A percentile compares a stretch with the other conserved stretches of the same genome.
Evolutionary conservation across 2,797 vertebrate genomes (phyloP).

Genomic region (Chromis chromis): DNA sequence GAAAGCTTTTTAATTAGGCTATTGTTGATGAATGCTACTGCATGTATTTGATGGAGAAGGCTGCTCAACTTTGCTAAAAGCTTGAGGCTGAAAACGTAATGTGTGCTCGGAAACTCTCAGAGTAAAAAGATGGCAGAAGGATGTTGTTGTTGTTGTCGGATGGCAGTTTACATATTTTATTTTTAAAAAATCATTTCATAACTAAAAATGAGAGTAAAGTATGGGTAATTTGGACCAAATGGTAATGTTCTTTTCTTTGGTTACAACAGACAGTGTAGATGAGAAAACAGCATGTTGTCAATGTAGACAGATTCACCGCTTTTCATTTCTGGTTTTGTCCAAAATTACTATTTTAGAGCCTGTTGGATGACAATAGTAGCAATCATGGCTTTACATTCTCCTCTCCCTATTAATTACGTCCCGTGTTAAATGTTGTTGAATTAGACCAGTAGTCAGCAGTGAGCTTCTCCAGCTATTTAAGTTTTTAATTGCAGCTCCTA

Average conservation of each 20-base stretch:
- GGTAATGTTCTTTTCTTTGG: constrained; percentile 1
- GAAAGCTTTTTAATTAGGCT: constrained; percentile 88
- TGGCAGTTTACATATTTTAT: constrained; percentile 20
- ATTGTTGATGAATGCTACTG: constrained; percentile 74
- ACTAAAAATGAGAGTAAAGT: constrained; percentile 31
- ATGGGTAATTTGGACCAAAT: constrained; percentile 23
- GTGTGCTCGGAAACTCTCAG: constrained; percentile 44
- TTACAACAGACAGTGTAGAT: not conserved
- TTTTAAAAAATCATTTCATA: constrained; percentile 5
- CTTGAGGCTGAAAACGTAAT: constrained; percentile 53
- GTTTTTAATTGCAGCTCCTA: constrained; percentile 56
- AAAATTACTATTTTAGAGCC: constrained; percentile 33
- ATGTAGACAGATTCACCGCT: constrained; percentile 24
- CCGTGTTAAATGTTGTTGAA: constrained; percentile 43
- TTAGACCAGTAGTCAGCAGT: constrained; percentile 40
- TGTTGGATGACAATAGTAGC: constrained; percentile 48
- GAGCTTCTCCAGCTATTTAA: constrained; percentile 31
- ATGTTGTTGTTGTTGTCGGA: constrained; percentile 16
- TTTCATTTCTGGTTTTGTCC: constrained; percentile 33
- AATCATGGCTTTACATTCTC: constrained; percentile 59
- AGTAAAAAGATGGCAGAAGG: constrained; percentile 21
- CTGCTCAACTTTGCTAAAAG: constrained; percentile 81
- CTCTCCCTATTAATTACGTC: constrained; percentile 54
- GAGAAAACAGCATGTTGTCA: constrained; percentile 18
- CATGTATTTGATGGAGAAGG: constrained; percentile 71